A percentile compares a stretch with the other conserved stretches of the same genome.
phyloP scores from a whole-genome alignment of 2,113 vertebrate species.

The Gnathonemus echidnorhynchus region DNA sequence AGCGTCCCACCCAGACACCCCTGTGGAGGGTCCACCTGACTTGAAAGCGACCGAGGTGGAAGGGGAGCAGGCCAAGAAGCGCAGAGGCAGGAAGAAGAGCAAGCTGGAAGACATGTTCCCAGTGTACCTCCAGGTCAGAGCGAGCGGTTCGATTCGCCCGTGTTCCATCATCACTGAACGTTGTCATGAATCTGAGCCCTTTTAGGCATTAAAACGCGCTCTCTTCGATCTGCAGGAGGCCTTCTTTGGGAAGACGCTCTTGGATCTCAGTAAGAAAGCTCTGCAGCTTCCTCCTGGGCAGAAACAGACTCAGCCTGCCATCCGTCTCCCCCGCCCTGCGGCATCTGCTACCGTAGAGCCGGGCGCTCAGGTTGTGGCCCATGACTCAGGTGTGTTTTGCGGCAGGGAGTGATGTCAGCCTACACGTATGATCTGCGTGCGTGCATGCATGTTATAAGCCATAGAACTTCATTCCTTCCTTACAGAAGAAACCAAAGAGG shows the following conservation, averaged over 20 bases:
- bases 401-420: not conserved
- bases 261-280: constrained; percentile 87
- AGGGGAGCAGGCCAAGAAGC: constrained; percentile 87
- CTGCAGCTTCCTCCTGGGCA: constrained; percentile 68
- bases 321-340: constrained; percentile 38
- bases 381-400: constrained; percentile 45
- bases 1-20: constrained; percentile 73
- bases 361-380: constrained; percentile 35
- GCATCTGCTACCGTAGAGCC: constrained; percentile 36
- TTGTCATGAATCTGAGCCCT: not conserved
- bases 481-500: constrained; percentile 48
- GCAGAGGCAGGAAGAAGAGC: constrained; percentile 87
- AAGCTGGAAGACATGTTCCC: constrained; percentile 98
- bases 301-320: constrained; percentile 38
- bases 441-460: not conserved
- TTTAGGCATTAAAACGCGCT: not conserved
- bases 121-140: constrained; percentile 77
- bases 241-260: constrained; percentile 89
- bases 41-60: constrained; percentile 67
- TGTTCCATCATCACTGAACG: not conserved
- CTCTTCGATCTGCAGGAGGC: constrained; percentile 69
- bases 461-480: constrained; percentile 1
- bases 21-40: constrained; percentile 67
- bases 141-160: not conserved
- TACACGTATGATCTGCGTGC: not conserved